These are phyloP conservation scores for Solea senegalensis DNA, from an alignment of 2,113 vertebrate genomes.

Conservation along the genomic window DNA sequence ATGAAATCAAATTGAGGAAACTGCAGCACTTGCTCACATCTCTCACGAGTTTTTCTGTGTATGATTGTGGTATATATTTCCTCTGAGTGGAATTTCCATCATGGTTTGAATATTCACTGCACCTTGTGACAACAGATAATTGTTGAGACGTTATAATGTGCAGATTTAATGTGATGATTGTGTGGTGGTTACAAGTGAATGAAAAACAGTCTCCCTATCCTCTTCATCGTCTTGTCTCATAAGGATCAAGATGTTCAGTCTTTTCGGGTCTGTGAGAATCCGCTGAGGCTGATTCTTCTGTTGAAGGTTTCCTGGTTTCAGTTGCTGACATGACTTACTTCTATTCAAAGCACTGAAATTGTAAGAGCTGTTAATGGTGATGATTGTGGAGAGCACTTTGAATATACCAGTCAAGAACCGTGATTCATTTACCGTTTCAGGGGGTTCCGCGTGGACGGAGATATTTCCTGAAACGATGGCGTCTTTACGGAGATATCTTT, in stretches of 20 bases:
- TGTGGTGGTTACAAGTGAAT: too few species aligned
- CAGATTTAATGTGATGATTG: too few species aligned
- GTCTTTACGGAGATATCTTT: too few species aligned
- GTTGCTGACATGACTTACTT: constrained; percentile 17
- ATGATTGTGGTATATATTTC: constrained; percentile 3
- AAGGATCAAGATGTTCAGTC: background rate
- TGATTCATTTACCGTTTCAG: too few species aligned
- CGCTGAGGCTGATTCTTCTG: constrained; percentile 32
- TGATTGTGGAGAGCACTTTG: too few species aligned
- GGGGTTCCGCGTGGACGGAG: too few species aligned
- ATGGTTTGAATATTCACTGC: background rate
- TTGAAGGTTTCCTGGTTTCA: constrained; percentile 57
- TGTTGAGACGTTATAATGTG: background rate
- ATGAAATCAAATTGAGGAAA: constrained; percentile 6
- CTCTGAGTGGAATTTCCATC: constrained; percentile 22
- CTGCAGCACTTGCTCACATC: background rate
- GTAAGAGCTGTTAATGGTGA: too few species aligned
- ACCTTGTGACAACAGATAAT: background rate
- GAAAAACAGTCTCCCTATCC: background rate
- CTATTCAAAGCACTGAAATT: background rate
- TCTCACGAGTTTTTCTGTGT: background rate
- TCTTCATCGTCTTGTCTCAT: background rate
- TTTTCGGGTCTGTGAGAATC: background rate
- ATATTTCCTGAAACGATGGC: too few species aligned
- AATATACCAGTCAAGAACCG: too few species aligned